Evolutionary conservation across 2,113 vertebrate species (phyloP), one percentile per base, ranked within the genome.

Genomic region (Sciurus niger): DNA sequence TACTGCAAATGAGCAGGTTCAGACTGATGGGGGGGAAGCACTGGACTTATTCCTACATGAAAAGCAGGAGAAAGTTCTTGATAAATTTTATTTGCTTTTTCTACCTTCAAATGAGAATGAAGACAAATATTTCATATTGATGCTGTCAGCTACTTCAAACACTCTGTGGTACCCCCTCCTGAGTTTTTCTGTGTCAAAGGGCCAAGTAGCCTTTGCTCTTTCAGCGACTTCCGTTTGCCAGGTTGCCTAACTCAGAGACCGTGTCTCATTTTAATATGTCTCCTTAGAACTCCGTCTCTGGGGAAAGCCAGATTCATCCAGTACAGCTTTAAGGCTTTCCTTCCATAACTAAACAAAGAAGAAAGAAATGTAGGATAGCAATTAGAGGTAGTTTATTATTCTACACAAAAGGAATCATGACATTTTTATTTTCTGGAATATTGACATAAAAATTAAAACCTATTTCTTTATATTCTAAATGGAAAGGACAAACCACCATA

Each of bases 351-450:
- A 53, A 68, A 84, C 7, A 76, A 58, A 77, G 34, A 77, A 68
- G 22, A 67, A 77, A 90, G 40, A 80, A 53, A 78, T 73, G 25
- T 6, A 78, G 58, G 78, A 80, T 74, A 88, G 8, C 46, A 37
- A 48, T 77, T 73, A 77, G 80, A 60, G 63, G 53, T 4, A 90
- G 28, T 16, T 53, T 63, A 25, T 37, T 12, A 16, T 8, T 16
- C 37, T 34, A 34, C 1, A n/a, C n/a, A 74, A 89, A 93, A 90
- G 55, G 17, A 87, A 74, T 43, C 22, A 28, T 24, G 85, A 74
- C 24, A 83, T 43, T 93, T 96, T 93, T 30, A 58, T 85, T 93
- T 94, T 48, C 83, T 70, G 63, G 20, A 76, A 84, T 82, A 68
- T 1, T 82, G 55, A 83, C 58, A 86, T 83, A 77, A 93, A 48